Percentiles rank a stretch among this genome's conserved stretches.
Evolutionary conservation across 2,888 invertebrate species (phyloP).

Genomic region (Ormyrus labotus): DNA sequence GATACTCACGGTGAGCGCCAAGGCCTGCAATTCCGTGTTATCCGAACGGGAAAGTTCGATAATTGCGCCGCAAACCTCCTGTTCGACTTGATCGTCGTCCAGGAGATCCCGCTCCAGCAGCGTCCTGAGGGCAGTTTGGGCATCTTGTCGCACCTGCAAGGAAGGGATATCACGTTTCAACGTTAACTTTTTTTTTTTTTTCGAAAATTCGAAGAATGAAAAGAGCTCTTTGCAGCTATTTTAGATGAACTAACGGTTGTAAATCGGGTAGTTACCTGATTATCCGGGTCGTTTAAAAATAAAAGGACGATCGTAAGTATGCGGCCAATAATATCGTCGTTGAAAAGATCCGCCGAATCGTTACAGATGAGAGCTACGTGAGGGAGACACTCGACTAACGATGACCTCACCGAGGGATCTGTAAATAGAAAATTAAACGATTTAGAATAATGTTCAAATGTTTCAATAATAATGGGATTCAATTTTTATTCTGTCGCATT

Average conservation of each 20-base stretch:
- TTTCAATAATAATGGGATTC: too few species aligned
- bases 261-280: constrained; percentile 75
- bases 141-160: constrained; percentile 80
- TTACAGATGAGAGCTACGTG: constrained; percentile 81
- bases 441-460: too few species aligned
- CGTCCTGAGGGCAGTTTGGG: constrained; percentile 80
- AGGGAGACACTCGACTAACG: constrained; percentile 83
- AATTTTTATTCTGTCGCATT: too few species aligned
- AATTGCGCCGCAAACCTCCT: constrained; percentile 82
- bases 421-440: constrained; percentile 63
- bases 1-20: constrained; percentile 79
- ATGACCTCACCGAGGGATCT: constrained; percentile 81
- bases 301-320: constrained; percentile 81
- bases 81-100: constrained; percentile 79
- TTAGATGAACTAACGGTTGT: too few species aligned
- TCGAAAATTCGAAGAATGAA: not conserved
- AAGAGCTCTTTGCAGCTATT: too few species aligned
- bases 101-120: constrained; percentile 82
- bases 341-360: constrained; percentile 77
- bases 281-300: constrained; percentile 80
- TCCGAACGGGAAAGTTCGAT: constrained; percentile 78
- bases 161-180: constrained; percentile 3
- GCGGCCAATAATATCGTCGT: constrained; percentile 76
- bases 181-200: not conserved
- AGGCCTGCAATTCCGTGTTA: constrained; percentile 78